Evolutionary conservation across 1,140 invertebrate genomes (phyloP).

Genomic region (Scaptomyza graminum): DNA sequence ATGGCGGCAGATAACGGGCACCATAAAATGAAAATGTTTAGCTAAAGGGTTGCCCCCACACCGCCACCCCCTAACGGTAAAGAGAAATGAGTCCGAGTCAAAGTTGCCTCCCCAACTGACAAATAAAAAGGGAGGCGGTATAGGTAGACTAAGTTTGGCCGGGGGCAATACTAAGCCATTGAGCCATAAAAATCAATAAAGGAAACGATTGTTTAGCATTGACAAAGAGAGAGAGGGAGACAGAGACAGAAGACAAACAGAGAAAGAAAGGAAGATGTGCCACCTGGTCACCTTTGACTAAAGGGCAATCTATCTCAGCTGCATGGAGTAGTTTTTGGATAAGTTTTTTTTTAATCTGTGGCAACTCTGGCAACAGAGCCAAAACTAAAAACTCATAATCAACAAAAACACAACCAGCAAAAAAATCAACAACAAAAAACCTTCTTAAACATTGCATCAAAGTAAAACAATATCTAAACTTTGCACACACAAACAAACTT

Average conservation of each 20-base stretch:
- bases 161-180: constrained; percentile 45
- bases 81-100: constrained; percentile 13
- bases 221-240: not conserved
- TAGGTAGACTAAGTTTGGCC: not conserved
- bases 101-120: constrained; percentile 13
- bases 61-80: not conserved
- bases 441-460: not conserved
- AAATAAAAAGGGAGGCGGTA: not conserved
- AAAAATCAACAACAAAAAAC: not conserved
- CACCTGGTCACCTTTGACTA: not conserved
- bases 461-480: not conserved
- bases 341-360: not conserved
- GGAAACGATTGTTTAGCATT: constrained; percentile 37
- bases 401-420: not conserved
- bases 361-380: not conserved
- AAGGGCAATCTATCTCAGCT: not conserved
- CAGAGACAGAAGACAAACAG: not conserved
- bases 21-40: constrained; percentile 73
- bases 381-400: constrained; percentile 2
- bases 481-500: not conserved
- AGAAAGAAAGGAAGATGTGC: not conserved
- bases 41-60: constrained; percentile 50
- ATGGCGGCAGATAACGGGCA: constrained; percentile 67
- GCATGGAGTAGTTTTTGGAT: not conserved
- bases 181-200: constrained; percentile 79